These are phyloP conservation scores for Pseudomyrmex concolor DNA, from an alignment of 1,140 invertebrate species.

Conservation along the genomic window DNA sequence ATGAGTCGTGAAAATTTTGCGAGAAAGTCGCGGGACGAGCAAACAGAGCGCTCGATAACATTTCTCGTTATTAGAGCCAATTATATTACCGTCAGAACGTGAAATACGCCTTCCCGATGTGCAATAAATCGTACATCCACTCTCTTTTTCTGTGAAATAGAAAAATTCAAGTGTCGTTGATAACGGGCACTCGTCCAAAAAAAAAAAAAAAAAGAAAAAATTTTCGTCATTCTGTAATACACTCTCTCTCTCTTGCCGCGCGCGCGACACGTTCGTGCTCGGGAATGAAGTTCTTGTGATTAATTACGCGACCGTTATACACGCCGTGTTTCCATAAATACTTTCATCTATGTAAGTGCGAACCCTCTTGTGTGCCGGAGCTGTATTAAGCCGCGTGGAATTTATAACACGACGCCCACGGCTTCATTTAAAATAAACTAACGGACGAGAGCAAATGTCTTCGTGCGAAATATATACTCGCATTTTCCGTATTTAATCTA, in stretches of 20 bases:
- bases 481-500: constrained; percentile 37
- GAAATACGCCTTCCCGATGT: background rate
- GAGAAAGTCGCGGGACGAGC: constrained; percentile 32
- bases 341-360: constrained; percentile 56
- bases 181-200: background rate
- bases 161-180: background rate
- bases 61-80: constrained; percentile 33
- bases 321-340: constrained; percentile 54
- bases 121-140: too few species aligned
- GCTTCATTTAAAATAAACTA: constrained; percentile 58
- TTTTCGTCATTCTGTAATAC: background rate
- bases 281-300: constrained; percentile 49
- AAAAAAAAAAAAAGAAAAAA: background rate
- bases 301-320: constrained; percentile 47
- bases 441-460: constrained; percentile 40
- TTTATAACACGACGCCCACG: constrained; percentile 58
- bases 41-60: constrained; percentile 15
- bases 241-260: background rate
- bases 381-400: constrained; percentile 58
- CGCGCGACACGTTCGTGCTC: constrained; percentile 5
- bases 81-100: constrained; percentile 17
- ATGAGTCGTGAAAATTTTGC: constrained; percentile 53
- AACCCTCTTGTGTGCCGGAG: constrained; percentile 50
- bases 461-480: constrained; percentile 36
- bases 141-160: too few species aligned